Evolutionary conservation across 2,888 invertebrate genomes (phyloP).

Genomic region (Xestia xanthographa): DNA sequence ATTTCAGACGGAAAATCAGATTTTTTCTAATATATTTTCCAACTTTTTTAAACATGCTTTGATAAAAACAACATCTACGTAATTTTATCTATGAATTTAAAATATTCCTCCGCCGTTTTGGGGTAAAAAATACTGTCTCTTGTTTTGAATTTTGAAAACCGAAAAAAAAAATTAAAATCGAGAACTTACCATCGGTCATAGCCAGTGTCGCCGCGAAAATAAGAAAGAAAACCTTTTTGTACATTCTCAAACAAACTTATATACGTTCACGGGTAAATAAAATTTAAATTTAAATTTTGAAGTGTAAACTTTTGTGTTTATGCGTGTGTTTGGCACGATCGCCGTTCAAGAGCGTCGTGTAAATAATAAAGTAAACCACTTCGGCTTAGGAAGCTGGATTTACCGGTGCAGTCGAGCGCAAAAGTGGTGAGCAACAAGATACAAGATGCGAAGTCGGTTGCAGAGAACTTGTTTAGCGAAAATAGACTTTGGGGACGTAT

Average conservation of each 20-base stretch:
- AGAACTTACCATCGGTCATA: slow-evolving; percentile 75
- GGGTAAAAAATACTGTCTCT: not conserved
- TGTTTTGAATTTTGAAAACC: not conserved
- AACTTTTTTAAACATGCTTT: not conserved
- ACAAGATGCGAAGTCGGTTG: slow-evolving; percentile 17
- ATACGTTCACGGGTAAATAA: slow-evolving; percentile 30
- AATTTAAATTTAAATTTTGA: slow-evolving; percentile 21
- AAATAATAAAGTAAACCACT: slow-evolving; percentile 78
- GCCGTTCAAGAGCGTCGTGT: slow-evolving; percentile 69
- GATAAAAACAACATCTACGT: not conserved
- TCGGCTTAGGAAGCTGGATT: slow-evolving; percentile 77
- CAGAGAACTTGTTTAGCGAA: slow-evolving; percentile 17
- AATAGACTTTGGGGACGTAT: not conserved
- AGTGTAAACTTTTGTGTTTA: slow-evolving; percentile 47
- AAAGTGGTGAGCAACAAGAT: slow-evolving; percentile 63
- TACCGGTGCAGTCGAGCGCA: slow-evolving; percentile 80
- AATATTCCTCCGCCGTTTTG: not conserved
- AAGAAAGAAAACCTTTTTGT: slow-evolving; percentile 73
- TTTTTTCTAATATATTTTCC: not conserved
- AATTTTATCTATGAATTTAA: no score
- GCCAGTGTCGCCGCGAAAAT: slow-evolving; percentile 74
- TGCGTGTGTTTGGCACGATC: slow-evolving; percentile 62
- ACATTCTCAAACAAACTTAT: slow-evolving; percentile 69
- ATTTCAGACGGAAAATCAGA: not conserved
- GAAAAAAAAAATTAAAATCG: not conserved